These are phyloP conservation scores for Sternarchorhynchus goeldii DNA, from an alignment of 2,797 vertebrate species.

Conservation along the genomic window DNA sequence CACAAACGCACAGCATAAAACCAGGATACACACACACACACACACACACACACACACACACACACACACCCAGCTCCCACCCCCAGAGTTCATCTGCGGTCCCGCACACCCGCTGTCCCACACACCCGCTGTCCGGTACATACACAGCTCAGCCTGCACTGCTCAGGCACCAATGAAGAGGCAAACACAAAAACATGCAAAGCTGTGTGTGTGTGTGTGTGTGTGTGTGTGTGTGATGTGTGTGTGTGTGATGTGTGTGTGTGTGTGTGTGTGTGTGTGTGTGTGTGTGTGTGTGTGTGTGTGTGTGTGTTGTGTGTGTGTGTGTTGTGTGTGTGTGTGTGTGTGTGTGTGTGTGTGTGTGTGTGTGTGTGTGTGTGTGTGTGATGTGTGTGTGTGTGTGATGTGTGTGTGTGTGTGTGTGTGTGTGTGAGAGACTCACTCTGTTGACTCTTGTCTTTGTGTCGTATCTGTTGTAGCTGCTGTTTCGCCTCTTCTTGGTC, in stretches of 20 bases:
- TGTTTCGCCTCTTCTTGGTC: constrained; percentile 79
- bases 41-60: too few relatives aligned
- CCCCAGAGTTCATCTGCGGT: too few relatives aligned
- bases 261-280: neutral
- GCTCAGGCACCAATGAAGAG: too few relatives aligned
- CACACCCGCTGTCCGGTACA: too few relatives aligned
- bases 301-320: neutral
- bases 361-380: neutral
- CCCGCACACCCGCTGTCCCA: neutral
- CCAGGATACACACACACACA: constrained; percentile 8
- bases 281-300: too few relatives aligned
- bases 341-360: neutral
- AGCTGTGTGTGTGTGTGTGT: neutral
- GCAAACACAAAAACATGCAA: neutral
- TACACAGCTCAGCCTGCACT: too few relatives aligned
- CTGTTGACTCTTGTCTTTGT: constrained; percentile 82
- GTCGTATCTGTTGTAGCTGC: constrained; percentile 77
- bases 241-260: neutral
- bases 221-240: neutral
- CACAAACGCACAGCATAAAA: constrained; percentile 8
- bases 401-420: neutral
- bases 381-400: neutral
- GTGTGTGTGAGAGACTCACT: constrained; percentile 66
- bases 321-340: neutral
- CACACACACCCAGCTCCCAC: neutral